Percentiles rank a stretch among this genome's conserved stretches.
Conservation (phyloP, 2,113 vertebrate genomes). For the Hiodon alosoides region DNA sequence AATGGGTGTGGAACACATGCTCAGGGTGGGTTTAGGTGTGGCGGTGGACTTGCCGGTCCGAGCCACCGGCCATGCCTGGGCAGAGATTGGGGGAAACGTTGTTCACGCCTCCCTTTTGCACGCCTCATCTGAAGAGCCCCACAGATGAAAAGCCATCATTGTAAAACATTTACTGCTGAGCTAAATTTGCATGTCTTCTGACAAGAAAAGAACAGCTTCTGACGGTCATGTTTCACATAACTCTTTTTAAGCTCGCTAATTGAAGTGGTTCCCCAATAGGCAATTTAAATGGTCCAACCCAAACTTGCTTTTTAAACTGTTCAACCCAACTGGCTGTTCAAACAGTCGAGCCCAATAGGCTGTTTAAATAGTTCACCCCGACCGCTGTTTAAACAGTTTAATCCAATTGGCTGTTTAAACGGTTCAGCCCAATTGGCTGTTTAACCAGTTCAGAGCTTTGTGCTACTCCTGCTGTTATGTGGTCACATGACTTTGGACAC, state of each 20-base stretch:
- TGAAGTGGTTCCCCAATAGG: conserved; percentile 47
- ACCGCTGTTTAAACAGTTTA: not conserved
- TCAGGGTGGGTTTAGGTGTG: too few species aligned
- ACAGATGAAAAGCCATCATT: conserved; percentile 42
- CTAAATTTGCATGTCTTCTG: conserved; percentile 46
- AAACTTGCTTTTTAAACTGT: conserved; percentile 25
- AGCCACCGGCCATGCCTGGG: too few species aligned
- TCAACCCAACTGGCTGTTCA: not conserved
- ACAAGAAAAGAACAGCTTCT: conserved; percentile 44
- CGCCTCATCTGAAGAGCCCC: conserved; percentile 16
- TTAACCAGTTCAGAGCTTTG: not conserved
- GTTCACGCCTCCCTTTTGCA: not conserved
- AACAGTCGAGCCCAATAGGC: not conserved
- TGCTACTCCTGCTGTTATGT: too few species aligned
- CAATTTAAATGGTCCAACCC: conserved; percentile 42
- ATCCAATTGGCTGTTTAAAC: not conserved
- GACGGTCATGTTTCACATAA: conserved; percentile 47
- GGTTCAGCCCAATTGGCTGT: not conserved
- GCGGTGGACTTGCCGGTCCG: too few species aligned
- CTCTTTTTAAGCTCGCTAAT: conserved; percentile 50
- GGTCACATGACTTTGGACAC: too few species aligned
- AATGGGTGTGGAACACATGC: too few species aligned
- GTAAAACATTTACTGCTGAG: conserved; percentile 49
- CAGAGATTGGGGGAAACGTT: too few species aligned
- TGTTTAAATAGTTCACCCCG: not conserved